These are phyloP conservation scores for Philereme vetulata DNA, from an alignment of 2,888 invertebrate species.

Conservation along the genomic window DNA sequence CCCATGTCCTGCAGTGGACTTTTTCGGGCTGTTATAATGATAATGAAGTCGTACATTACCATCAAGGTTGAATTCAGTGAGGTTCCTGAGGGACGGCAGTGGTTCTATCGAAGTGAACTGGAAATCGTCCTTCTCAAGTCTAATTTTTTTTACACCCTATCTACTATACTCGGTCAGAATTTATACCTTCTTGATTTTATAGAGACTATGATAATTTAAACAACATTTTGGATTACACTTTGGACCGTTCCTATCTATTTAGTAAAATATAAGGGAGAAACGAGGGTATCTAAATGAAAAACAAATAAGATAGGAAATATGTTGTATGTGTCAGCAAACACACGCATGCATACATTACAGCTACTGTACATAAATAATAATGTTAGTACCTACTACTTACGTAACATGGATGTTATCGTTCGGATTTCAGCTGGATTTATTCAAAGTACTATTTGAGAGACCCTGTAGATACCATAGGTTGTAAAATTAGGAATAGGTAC, in stretches of 20 bases:
- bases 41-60: constrained; percentile 35
- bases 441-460: too few species aligned
- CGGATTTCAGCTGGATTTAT: too few species aligned
- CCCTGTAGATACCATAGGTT: too few species aligned
- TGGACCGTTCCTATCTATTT: constrained; percentile 7
- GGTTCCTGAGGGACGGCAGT: constrained; percentile 30
- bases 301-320: constrained; percentile 29
- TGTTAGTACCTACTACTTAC: too few species aligned
- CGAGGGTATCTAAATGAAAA: constrained; percentile 20
- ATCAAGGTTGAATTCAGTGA: constrained; percentile 34
- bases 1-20: too few species aligned
- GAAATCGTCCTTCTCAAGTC: constrained; percentile 29
- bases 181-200: constrained; percentile 7
- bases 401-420: too few species aligned
- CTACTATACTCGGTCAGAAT: constrained; percentile 15
- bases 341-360: too few species aligned
- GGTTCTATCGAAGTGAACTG: constrained; percentile 21
- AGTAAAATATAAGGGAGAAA: constrained; percentile 19
- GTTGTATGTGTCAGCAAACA: not conserved
- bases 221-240: not conserved
- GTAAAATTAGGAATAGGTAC: too few species aligned
- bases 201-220: not conserved
- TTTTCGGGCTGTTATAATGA: too few species aligned
- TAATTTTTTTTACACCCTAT: constrained; percentile 31
- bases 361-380: too few species aligned